A percentile compares a stretch with the other conserved stretches of the same genome.
These are phyloP conservation scores for Corythoichthys intestinalis DNA, from an alignment of 2,113 vertebrate genomes.

Conservation along the genomic window DNA sequence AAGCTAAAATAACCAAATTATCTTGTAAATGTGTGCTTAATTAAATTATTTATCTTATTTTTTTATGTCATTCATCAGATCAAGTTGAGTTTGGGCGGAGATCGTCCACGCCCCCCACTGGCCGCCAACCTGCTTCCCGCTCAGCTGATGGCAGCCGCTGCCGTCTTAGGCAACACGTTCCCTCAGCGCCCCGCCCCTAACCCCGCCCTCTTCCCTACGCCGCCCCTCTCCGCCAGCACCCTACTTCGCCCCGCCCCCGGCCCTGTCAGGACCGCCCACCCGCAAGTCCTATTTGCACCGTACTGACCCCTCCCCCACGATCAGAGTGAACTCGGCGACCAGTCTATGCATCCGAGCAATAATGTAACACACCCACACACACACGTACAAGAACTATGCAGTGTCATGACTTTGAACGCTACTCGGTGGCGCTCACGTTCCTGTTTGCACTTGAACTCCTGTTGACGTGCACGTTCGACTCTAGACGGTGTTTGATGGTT, in stretches of 20 bases:
- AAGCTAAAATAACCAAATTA: no score
- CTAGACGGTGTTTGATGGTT: slow-evolving; percentile 56
- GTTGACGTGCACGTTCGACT: slow-evolving; percentile 73
- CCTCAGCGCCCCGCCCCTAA: slow-evolving; percentile 79
- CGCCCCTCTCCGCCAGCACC: slow-evolving; percentile 81
- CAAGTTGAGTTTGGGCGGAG: slow-evolving; percentile 86
- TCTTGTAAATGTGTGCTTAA: background rate
- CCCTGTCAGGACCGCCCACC: slow-evolving; percentile 91
- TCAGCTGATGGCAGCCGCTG: slow-evolving; percentile 76
- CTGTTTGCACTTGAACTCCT: slow-evolving; percentile 74
- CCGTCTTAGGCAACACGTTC: slow-evolving; percentile 82
- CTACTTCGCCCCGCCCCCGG: slow-evolving; percentile 90
- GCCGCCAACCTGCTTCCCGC: slow-evolving; percentile 82
- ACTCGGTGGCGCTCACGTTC: slow-evolving; percentile 47
- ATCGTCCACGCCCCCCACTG: slow-evolving; percentile 80
- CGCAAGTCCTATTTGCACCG: slow-evolving; percentile 91
- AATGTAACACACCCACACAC: slow-evolving; percentile 81
- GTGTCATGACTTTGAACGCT: slow-evolving; percentile 64
- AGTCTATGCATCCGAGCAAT: slow-evolving; percentile 81
- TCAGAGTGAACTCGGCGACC: slow-evolving; percentile 19
- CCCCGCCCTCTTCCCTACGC: slow-evolving; percentile 86
- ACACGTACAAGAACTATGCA: slow-evolving; percentile 89
- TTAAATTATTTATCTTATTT: background rate
- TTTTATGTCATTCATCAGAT: slow-evolving; percentile 63
- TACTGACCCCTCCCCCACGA: slow-evolving; percentile 74